Evolutionary conservation across 2,797 vertebrate species (phyloP).

Genomic region (Cuniculus paca): DNA sequence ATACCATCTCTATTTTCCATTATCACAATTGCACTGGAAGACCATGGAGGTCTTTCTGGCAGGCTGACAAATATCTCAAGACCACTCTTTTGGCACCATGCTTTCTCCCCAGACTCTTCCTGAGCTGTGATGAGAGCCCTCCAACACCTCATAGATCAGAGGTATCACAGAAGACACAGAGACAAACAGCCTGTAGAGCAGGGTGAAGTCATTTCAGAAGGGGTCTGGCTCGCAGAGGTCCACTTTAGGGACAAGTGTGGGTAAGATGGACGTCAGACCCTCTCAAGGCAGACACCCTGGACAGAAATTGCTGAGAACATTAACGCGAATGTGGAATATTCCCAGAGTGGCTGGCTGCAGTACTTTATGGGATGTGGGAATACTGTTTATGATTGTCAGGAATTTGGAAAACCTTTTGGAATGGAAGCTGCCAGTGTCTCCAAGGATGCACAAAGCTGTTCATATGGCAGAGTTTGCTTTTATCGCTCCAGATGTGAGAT

Average conservation of each 20-base stretch:
- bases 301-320: slow-evolving; percentile 36
- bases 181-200: not conserved
- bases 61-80: not conserved
- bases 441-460: slow-evolving; percentile 21
- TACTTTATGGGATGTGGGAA: slow-evolving; percentile 43
- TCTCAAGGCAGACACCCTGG: not conserved
- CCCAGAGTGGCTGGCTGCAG: not conserved
- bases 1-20: not conserved
- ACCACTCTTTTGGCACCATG: not conserved
- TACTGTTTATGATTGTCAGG: slow-evolving; percentile 29
- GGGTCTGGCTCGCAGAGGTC: not conserved
- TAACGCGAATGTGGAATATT: slow-evolving; percentile 4
- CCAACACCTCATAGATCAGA: slow-evolving; percentile 45
- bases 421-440: slow-evolving; percentile 37
- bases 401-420: slow-evolving; percentile 52
- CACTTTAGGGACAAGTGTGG: not conserved
- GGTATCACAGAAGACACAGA: not conserved
- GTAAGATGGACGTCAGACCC: not conserved
- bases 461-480: not conserved
- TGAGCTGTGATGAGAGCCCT: slow-evolving; percentile 28
- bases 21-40: not conserved
- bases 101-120: not conserved
- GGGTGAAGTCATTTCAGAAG: slow-evolving; percentile 28
- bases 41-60: not conserved
- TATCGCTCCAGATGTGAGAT: slow-evolving; percentile 47